Percentiles rank a stretch among this genome's conserved stretches.
Evolutionary conservation across 2,113 vertebrate genomes (phyloP).

Genomic region (Antigone vipio): DNA sequence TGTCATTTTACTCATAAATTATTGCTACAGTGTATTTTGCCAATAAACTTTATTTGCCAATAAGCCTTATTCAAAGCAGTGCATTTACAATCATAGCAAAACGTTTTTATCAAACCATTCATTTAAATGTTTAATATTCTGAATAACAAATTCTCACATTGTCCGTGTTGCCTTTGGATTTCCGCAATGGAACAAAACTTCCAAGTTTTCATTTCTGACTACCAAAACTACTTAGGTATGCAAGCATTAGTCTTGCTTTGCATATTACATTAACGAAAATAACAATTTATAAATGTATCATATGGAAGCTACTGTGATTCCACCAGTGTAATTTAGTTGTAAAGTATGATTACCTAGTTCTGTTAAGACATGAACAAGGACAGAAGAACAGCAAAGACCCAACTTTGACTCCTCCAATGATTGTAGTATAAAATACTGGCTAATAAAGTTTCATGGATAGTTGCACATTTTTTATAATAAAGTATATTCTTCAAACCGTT

Average conservation of each 20-base stretch:
- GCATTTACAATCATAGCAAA: conserved; percentile 28
- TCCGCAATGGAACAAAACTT: conserved; percentile 16
- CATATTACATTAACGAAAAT: background rate
- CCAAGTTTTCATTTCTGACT: conserved; percentile 22
- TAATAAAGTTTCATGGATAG: conserved; percentile 34
- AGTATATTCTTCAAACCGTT: conserved; percentile 51
- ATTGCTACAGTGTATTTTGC: background rate
- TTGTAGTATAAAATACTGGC: background rate
- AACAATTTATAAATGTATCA: conserved; percentile 18
- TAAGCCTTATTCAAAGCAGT: conserved; percentile 16
- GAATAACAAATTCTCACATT: background rate
- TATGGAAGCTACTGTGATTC: conserved; percentile 19
- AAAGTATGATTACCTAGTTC: background rate
- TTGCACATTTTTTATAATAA: conserved; percentile 60
- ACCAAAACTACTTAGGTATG: conserved; percentile 4
- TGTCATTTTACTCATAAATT: conserved; percentile 4
- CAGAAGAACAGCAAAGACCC: background rate
- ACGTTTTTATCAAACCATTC: background rate
- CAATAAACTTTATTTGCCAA: conserved; percentile 9
- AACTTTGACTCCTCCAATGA: background rate
- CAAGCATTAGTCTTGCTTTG: conserved; percentile 24
- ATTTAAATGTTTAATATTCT: conserved; percentile 11
- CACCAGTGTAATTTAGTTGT: background rate
- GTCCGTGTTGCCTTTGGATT: background rate
- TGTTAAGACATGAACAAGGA: conserved; percentile 11